Evolutionary conservation across 2,113 vertebrate genomes (phyloP).

Genomic region (Glareola pratincola): DNA sequence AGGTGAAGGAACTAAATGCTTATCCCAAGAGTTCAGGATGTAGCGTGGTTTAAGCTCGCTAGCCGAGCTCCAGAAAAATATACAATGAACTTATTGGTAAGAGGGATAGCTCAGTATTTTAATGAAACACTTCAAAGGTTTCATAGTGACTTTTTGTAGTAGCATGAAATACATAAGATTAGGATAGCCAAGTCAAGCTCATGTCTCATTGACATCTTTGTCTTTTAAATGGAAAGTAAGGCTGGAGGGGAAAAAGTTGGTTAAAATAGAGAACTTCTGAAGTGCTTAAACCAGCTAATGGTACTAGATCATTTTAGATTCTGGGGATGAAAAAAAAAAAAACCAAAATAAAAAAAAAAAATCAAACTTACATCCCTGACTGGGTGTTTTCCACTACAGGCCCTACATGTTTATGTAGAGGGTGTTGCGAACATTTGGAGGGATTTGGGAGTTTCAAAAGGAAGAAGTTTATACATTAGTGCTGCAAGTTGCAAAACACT

Average conservation of each 20-base stretch:
- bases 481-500: slow-evolving; percentile 99
- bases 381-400: slow-evolving; percentile 67
- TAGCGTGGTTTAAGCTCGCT: not conserved
- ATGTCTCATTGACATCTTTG: not conserved
- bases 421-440: slow-evolving; percentile 81
- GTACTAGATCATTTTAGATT: slow-evolving; percentile 61
- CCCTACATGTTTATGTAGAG: slow-evolving; percentile 80
- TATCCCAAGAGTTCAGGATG: not conserved
- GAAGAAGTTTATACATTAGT: slow-evolving; percentile 99
- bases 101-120: not conserved
- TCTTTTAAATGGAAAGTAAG: slow-evolving; percentile 45
- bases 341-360: slow-evolving; percentile 17
- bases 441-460: slow-evolving; percentile 93
- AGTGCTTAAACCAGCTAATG: slow-evolving; percentile 51
- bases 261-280: slow-evolving; percentile 64
- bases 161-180: slow-evolving; percentile 13
- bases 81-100: not conserved
- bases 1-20: not conserved
- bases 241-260: slow-evolving; percentile 42
- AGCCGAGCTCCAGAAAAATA: not conserved
- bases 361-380: slow-evolving; percentile 55
- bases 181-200: not conserved
- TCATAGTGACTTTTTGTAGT: slow-evolving; percentile 6
- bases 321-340: slow-evolving; percentile 44
- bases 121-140: not conserved